phyloP scores from a whole-genome alignment of 1,140 invertebrate genomes.

The Hermetia illucens region DNA sequence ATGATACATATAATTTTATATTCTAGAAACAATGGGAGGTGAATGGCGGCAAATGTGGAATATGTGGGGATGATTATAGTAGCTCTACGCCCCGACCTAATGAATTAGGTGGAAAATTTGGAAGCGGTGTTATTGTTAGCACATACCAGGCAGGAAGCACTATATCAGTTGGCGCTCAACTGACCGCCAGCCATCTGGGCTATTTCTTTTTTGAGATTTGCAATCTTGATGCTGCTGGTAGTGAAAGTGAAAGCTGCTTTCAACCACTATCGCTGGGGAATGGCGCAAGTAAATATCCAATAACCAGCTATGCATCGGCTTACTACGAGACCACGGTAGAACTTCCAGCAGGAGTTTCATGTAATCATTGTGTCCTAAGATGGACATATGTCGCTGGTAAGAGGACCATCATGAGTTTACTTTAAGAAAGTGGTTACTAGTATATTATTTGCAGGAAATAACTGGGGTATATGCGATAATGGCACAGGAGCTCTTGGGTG shows the following conservation, averaged over 20 bases:
- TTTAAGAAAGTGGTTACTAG: conserved; percentile 44
- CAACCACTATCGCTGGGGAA: conserved; percentile 29
- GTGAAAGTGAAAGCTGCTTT: too few species aligned
- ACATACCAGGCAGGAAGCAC: conserved; percentile 20
- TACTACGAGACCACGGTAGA: conserved; percentile 7
- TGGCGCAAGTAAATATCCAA: conserved; percentile 15
- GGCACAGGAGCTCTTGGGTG: conserved; percentile 31
- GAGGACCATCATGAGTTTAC: conserved; percentile 40
- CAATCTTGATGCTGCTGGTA: conserved; percentile 14
- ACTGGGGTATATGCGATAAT: conserved; percentile 33
- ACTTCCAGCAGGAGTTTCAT: conserved; percentile 34
- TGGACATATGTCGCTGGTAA: conserved; percentile 21
- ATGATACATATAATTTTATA: too few species aligned
- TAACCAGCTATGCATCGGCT: neutral
- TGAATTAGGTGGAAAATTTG: conserved; percentile 41
- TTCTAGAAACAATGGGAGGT: conserved; percentile 22
- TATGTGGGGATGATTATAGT: conserved; percentile 35
- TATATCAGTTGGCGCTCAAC: conserved; percentile 22
- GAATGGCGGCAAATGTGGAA: conserved; percentile 35
- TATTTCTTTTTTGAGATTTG: conserved; percentile 37
- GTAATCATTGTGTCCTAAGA: conserved; percentile 32
- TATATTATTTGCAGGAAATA: conserved; percentile 27
- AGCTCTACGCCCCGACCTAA: conserved; percentile 34
- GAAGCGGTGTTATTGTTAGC: conserved; percentile 33
- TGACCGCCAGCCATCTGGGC: conserved; percentile 35